phyloP scores from a whole-genome alignment of 2,113 vertebrate genomes.

The Macrotis lagotis region DNA sequence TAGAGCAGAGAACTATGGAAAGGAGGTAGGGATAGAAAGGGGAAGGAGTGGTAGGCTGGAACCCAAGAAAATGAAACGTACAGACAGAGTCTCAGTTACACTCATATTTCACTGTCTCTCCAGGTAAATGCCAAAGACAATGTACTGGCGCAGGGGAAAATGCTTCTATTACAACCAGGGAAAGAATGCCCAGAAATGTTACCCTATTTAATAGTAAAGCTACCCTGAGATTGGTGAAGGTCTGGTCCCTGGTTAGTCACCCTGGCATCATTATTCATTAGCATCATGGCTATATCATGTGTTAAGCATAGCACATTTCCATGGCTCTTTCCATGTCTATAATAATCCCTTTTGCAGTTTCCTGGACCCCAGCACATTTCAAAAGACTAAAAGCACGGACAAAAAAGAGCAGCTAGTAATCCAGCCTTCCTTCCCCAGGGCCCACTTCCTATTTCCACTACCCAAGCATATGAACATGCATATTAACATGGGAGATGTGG shows the following conservation, averaged over 20 bases:
- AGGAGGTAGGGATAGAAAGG: constrained; percentile 48
- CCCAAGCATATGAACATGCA: constrained; percentile 20
- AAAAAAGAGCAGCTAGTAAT: constrained; percentile 34
- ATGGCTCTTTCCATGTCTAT: constrained; percentile 53
- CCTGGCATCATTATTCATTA: constrained; percentile 75
- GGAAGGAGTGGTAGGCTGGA: constrained; percentile 38
- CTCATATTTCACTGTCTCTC: constrained; percentile 80
- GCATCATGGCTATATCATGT: constrained; percentile 48
- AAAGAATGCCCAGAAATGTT: constrained; percentile 74
- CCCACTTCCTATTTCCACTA: background rate
- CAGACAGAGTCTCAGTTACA: constrained; percentile 87
- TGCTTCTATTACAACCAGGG: constrained; percentile 66
- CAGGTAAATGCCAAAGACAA: constrained; percentile 72
- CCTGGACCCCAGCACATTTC: constrained; percentile 59
- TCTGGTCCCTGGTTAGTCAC: constrained; percentile 67
- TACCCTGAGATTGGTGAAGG: constrained; percentile 38
- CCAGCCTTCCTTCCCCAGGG: constrained; percentile 6
- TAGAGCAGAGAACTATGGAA: constrained; percentile 67
- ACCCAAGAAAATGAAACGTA: constrained; percentile 76
- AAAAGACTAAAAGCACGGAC: constrained; percentile 41
- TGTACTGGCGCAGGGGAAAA: constrained; percentile 74
- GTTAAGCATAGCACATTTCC: constrained; percentile 75
- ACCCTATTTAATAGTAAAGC: constrained; percentile 59
- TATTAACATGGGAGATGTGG: background rate
- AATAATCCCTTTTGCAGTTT: constrained; percentile 75